Evolutionary conservation across 1,140 invertebrate genomes (phyloP), one percentile per base, ranked within the genome.

Genomic region (Lepidotrigona ventralis): DNA sequence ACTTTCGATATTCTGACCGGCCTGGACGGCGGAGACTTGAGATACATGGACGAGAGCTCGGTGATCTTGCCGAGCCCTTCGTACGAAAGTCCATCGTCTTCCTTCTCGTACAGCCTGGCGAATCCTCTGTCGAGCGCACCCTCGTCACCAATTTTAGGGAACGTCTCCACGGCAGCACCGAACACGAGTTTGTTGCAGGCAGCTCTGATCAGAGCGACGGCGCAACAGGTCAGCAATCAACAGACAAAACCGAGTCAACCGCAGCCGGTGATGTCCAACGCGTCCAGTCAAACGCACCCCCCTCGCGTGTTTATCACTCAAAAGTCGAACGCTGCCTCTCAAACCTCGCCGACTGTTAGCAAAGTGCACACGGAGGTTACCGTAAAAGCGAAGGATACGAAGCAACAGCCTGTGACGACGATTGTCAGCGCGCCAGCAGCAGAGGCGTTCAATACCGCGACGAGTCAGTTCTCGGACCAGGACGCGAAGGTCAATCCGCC

Each of bases 31-130:
- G 97, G 96, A 21, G 98, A 98, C 93, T 93, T 98, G 60, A 95
- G 96, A 26, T 98, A 96, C 91, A 98, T 98, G 98, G 98, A 98
- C 91, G 98, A 98, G 90, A 98, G 97, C 92, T 98, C 97, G 12
- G 95, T 98, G 54, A 96, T 97, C 85, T 94, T 98, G 70, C 95
- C 96, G 29, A 97, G 97, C 81, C 97, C 97, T 46, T 96, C 95
- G 70, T 95, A 96, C 85, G 97, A 97, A 91, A 97, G 96, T 91
- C 96, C 96, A 72, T 96, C 95, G 77, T 97, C 96, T 75, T 96
- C 96, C 76, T 95, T 96, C 81, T 95, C 95, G 66, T 95, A 92
- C 84, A 95, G 94, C 68, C 88, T 94, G 17, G 93, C 91, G 0
- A 94, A 94, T 87, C 93, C 92, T 15, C 83, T 93, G 3, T 92